Base-by-base conservation (phyloP, 2,797 vertebrate genomes). In the Glossophaga mutica region DNA sequence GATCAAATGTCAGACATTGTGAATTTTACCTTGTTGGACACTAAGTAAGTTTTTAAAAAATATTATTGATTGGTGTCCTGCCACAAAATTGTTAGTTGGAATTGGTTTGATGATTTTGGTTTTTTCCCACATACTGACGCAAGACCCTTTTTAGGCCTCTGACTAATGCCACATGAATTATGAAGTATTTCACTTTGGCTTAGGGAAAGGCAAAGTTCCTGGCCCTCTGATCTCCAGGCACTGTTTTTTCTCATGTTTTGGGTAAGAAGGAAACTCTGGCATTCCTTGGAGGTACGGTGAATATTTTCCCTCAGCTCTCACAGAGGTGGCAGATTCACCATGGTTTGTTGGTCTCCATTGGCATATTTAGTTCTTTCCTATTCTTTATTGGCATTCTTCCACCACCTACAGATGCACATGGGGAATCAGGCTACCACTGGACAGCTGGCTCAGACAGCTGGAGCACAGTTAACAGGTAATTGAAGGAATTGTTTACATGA, bases 391-490 rank as follows among this genome's bases (percentile, higher is more conserved):
- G n/a, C 44, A 22, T 79, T 70, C 32, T 90, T 67, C 82, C 44
- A 37, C 2, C 19, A 55, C n/a, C n/a, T 32, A 57, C 50, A 79
- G 34, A 70, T 71, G 26, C 6, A 50, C 0, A 0, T 19, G 44
- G 67, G 14, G n/a, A 62, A 32, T 57, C 44, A 26, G 65, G 7
- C 19, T 90, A 67, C 19, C n/a, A 11, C 34, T 32, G 7, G 24
- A 90, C 82, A 95, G 82, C 94, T 94, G 91, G n/a, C 21, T 59
- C 8, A 37, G 42, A 77, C 81, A 96, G 52, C 71, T 85, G 42
- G 2, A 87, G n/a, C 9, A 21, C 6, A 87, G 76, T 82, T 82
- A 91, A 62, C 34, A 79, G 76, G 78, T 52, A 87, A 71, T 70
- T n/a, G n/a, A 92, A 78, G 65, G 39, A 84, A 34, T 74, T 62